Evolutionary conservation across 2,113 vertebrate genomes (phyloP).

Genomic region (Corythoichthys intestinalis): DNA sequence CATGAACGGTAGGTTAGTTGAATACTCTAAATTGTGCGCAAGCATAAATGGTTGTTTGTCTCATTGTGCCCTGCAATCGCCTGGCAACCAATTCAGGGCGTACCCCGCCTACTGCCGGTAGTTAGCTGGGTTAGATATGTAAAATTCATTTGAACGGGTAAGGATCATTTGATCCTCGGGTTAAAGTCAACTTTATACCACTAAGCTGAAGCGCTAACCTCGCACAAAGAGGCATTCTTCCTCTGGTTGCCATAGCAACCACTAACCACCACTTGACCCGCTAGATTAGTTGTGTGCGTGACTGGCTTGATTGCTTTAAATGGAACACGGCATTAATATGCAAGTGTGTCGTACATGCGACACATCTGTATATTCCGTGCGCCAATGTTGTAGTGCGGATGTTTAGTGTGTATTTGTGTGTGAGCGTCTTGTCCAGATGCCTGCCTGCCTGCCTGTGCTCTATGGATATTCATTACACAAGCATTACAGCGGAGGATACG

Average conservation of each 20-base stretch:
- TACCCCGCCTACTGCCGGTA: too few relatives aligned
- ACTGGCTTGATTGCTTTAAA: not conserved
- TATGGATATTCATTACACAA: conserved; percentile 65
- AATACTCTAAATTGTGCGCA: too few relatives aligned
- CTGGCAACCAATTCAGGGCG: too few relatives aligned
- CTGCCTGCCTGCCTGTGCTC: conserved; percentile 39
- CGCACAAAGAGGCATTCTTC: not conserved
- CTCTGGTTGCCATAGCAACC: not conserved
- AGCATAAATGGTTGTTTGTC: too few relatives aligned
- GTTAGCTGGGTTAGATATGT: too few relatives aligned
- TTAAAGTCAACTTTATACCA: not conserved
- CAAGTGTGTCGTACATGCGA: not conserved
- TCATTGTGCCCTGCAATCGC: too few relatives aligned
- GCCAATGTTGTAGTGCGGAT: not conserved
- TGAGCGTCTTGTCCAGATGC: conserved; percentile 26
- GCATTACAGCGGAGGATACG: conserved; percentile 64
- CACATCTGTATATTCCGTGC: not conserved
- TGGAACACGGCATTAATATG: too few relatives aligned
- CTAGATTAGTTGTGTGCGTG: not conserved
- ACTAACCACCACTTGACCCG: not conserved
- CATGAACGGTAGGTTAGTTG: too few relatives aligned
- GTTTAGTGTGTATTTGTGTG: conserved; percentile 8
- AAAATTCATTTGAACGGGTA: too few relatives aligned
- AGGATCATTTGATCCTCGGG: too few relatives aligned
- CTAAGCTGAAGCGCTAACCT: not conserved